These are phyloP conservation scores for Holocentrus rufus DNA, from an alignment of 2,797 vertebrate genomes.

Conservation along the genomic window DNA sequence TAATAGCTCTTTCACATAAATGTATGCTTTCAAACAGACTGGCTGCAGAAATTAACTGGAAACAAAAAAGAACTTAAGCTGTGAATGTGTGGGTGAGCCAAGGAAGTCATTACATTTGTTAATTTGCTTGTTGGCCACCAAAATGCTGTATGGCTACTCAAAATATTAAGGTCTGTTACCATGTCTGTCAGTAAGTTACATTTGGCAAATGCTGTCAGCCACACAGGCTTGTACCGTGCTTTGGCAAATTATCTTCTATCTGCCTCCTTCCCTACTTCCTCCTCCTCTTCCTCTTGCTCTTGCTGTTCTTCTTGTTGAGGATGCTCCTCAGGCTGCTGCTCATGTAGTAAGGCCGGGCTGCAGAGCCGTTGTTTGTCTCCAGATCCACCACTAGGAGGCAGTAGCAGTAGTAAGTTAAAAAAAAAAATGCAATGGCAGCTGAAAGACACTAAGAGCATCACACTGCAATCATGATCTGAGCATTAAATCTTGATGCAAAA, in stretches of 20 bases:
- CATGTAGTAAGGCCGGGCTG: slow-evolving; percentile 77
- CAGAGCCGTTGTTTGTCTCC: slow-evolving; percentile 82
- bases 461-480: background rate
- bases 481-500: background rate
- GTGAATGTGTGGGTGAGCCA: background rate
- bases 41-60: background rate
- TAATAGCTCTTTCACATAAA: no score
- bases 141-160: background rate
- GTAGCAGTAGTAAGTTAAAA: slow-evolving; percentile 67
- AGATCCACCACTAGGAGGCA: slow-evolving; percentile 84
- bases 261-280: slow-evolving; percentile 20
- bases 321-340: slow-evolving; percentile 72
- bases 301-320: slow-evolving; percentile 69
- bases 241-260: slow-evolving; percentile 26
- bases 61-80: background rate
- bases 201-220: slow-evolving; percentile 26
- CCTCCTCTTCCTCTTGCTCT: background rate
- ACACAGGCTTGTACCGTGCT: slow-evolving; percentile 15
- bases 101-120: background rate
- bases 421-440: background rate
- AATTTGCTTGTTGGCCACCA: background rate
- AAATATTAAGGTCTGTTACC: background rate
- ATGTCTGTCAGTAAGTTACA: background rate
- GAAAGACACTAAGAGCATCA: background rate
- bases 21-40: background rate